Conservation (phyloP, 2,888 invertebrate species). For the Cactoblastis cactorum region DNA sequence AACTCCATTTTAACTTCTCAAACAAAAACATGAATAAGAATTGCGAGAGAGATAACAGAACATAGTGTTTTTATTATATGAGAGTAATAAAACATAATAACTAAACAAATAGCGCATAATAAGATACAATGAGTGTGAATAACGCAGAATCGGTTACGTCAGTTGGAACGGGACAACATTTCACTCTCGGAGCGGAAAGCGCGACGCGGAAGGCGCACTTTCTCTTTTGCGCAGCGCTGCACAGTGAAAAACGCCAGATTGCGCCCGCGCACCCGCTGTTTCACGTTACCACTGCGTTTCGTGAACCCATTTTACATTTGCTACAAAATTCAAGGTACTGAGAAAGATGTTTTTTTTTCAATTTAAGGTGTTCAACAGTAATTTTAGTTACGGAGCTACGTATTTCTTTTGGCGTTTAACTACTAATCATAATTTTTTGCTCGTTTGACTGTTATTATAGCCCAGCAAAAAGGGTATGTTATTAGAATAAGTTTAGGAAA, state of each 20-base stretch:
- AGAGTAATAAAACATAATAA: not conserved
- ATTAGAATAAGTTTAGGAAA: not conserved
- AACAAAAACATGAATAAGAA: too few relatives aligned
- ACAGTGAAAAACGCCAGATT: conserved; percentile 46
- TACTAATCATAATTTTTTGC: too few relatives aligned
- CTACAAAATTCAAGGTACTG: too few relatives aligned
- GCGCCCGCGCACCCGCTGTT: conserved; percentile 26
- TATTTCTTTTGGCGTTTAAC: too few relatives aligned
- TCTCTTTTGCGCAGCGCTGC: conserved; percentile 68
- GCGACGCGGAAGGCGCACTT: conserved; percentile 75
- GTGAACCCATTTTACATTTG: conserved; percentile 25
- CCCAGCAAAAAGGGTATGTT: too few relatives aligned
- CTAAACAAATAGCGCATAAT: conserved; percentile 15
- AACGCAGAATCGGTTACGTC: conserved; percentile 59
- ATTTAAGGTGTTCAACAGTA: too few relatives aligned
- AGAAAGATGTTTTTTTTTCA: not conserved
- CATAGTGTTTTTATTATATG: not conserved
- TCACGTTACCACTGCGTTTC: conserved; percentile 30
- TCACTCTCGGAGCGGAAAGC: conserved; percentile 76
- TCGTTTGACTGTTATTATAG: too few relatives aligned
- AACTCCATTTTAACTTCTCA: too few relatives aligned
- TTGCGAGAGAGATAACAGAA: too few relatives aligned
- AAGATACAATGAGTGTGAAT: conserved; percentile 27
- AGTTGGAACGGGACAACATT: conserved; percentile 74
- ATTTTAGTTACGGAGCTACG: too few relatives aligned